Evolutionary conservation across 2,113 vertebrate genomes (phyloP).

Genomic region (Albula glossodonta): DNA sequence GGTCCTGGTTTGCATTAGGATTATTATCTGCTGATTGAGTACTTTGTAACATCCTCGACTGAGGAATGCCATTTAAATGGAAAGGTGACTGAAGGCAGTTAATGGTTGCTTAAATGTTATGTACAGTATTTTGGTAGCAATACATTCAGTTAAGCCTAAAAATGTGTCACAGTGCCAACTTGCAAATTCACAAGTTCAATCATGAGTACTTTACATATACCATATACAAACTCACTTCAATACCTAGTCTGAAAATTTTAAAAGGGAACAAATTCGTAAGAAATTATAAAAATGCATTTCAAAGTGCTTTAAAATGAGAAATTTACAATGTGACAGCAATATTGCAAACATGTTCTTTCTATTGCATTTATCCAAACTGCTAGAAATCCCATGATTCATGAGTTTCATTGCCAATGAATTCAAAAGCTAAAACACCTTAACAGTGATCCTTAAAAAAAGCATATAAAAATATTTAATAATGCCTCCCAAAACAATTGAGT

Average conservation of each 20-base stretch:
- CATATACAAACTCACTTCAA: not conserved
- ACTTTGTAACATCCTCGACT: not conserved
- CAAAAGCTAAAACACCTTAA: not conserved
- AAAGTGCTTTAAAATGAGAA: not conserved
- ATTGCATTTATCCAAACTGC: not conserved
- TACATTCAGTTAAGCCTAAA: not conserved
- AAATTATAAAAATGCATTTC: not conserved
- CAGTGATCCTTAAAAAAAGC: not conserved
- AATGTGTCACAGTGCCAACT: too few relatives aligned
- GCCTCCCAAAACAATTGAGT: not conserved
- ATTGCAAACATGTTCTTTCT: not conserved
- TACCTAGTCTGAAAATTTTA: not conserved
- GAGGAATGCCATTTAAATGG: not conserved
- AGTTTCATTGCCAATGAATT: not conserved
- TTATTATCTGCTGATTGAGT: not conserved
- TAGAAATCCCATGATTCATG: not conserved
- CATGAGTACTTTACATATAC: not conserved
- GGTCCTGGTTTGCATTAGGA: not conserved
- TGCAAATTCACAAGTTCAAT: not conserved
- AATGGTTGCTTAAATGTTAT: not conserved
- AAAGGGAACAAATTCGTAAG: not conserved
- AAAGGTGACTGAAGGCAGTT: not conserved
- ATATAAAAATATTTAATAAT: not conserved
- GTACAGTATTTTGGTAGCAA: not conserved
- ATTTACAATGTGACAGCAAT: not conserved